Conservation (phyloP, 2,888 invertebrate genomes). For the Silvanus unidentatus region DNA sequence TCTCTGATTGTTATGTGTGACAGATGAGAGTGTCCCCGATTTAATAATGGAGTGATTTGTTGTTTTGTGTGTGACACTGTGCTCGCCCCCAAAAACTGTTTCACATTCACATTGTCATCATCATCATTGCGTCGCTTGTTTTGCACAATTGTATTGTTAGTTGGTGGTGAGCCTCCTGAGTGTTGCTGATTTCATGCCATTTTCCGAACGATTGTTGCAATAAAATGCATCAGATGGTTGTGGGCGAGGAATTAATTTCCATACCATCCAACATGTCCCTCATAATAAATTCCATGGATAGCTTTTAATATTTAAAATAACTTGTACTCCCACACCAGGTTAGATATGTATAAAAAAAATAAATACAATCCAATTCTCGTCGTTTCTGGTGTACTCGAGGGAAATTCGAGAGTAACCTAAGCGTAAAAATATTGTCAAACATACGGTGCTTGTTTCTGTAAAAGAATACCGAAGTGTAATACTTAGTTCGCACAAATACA, state of each 20-base stretch:
- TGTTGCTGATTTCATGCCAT: no score
- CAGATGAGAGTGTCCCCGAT: constrained; percentile 29
- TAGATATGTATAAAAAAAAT: background rate
- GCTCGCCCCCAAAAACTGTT: no score
- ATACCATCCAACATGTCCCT: no score
- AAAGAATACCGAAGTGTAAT: no score
- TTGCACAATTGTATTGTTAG: constrained; percentile 32
- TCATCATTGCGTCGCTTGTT: constrained; percentile 38
- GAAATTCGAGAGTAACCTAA: constrained; percentile 17
- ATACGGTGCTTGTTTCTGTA: constrained; percentile 7
- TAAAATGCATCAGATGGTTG: no score
- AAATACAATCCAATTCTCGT: constrained; percentile 3
- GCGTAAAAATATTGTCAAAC: constrained; percentile 26
- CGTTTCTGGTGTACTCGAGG: constrained; percentile 1
- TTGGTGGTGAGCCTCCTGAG: constrained; percentile 20
- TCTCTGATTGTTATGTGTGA: constrained; percentile 31
- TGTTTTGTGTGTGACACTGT: constrained; percentile 19
- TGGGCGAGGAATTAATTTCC: no score
- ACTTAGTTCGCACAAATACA: no score
- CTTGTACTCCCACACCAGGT: no score
- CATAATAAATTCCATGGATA: no score
- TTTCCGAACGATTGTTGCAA: no score
- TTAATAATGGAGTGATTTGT: constrained; percentile 41
- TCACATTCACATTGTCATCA: constrained; percentile 29
- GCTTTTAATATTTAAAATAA: no score